Conservation (phyloP, 2,797 vertebrate genomes). For the Gallirallus australis region DNA sequence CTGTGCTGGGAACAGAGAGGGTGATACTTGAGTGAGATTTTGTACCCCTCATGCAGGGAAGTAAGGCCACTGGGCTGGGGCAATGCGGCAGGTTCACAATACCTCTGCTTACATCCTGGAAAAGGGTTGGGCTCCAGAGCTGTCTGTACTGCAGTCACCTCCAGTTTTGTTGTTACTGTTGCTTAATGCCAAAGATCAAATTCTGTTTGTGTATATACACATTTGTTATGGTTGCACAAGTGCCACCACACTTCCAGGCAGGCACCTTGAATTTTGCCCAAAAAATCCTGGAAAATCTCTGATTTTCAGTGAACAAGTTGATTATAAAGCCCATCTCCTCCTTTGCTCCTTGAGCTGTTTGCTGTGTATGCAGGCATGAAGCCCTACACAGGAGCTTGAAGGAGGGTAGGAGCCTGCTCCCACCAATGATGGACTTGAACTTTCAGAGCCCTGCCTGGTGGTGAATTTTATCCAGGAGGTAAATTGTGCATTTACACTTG, state of each 20-base stretch:
- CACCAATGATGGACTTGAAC: neutral
- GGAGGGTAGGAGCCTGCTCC: neutral
- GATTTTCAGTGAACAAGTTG: neutral
- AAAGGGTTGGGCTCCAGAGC: neutral
- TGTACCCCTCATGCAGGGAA: neutral
- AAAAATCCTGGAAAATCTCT: neutral
- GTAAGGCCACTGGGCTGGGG: neutral
- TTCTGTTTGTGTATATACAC: neutral
- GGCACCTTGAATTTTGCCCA: neutral
- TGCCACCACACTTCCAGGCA: neutral
- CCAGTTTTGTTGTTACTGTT: neutral
- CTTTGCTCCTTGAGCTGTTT: neutral
- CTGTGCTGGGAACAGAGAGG: neutral
- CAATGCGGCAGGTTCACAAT: neutral
- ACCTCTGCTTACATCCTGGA: neutral
- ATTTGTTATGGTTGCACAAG: neutral
- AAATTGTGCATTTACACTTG: neutral
- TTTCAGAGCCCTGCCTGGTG: neutral
- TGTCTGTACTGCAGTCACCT: neutral
- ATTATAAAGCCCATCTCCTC: neutral
- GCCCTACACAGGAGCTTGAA: neutral
- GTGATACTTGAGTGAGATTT: neutral
- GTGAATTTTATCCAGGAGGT: neutral
- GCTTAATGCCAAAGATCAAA: neutral
- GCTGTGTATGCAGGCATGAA: rapidly evolving